These are phyloP conservation scores for Zaprionus gabonicus DNA, from an alignment of 1,140 invertebrate species.

Conservation along the genomic window DNA sequence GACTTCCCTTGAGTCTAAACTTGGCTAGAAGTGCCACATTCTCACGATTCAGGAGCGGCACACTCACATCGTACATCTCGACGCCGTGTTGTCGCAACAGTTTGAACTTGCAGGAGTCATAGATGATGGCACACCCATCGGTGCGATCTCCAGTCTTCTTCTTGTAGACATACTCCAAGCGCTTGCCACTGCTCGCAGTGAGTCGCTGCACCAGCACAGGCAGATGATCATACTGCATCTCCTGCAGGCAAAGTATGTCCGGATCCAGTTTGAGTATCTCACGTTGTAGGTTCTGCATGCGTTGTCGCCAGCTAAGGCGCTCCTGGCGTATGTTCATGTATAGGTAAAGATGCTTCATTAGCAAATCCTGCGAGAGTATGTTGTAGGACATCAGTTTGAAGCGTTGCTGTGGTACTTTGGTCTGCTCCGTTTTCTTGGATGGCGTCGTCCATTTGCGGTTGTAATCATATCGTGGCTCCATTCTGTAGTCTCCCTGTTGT, in stretches of 20 bases:
- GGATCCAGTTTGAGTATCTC: constrained; percentile 90
- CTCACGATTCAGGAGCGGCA: constrained; percentile 89
- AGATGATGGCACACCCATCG: constrained; percentile 95
- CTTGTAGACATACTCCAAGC: constrained; percentile 89
- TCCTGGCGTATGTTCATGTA: constrained; percentile 88
- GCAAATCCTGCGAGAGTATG: constrained; percentile 92
- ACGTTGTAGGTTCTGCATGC: constrained; percentile 88
- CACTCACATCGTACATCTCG: constrained; percentile 85
- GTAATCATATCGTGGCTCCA: constrained; percentile 49
- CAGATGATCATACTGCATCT: constrained; percentile 93
- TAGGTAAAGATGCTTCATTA: constrained; percentile 90
- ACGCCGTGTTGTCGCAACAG: constrained; percentile 87
- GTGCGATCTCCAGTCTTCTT: constrained; percentile 88
- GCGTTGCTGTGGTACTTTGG: neutral
- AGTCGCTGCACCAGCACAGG: constrained; percentile 61
- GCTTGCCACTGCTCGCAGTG: constrained; percentile 34
- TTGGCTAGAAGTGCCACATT: constrained; percentile 94
- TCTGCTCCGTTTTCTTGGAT: neutral
- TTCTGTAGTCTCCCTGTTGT: constrained; percentile 7
- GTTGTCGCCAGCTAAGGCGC: constrained; percentile 89
- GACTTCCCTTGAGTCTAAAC: constrained; percentile 85
- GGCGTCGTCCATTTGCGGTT: constrained; percentile 41
- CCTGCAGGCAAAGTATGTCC: constrained; percentile 87
- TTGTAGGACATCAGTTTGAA: constrained; percentile 91
- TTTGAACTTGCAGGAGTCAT: constrained; percentile 87